Conservation (phyloP, 2,888 invertebrate genomes). For the Pheosia gnoma region DNA sequence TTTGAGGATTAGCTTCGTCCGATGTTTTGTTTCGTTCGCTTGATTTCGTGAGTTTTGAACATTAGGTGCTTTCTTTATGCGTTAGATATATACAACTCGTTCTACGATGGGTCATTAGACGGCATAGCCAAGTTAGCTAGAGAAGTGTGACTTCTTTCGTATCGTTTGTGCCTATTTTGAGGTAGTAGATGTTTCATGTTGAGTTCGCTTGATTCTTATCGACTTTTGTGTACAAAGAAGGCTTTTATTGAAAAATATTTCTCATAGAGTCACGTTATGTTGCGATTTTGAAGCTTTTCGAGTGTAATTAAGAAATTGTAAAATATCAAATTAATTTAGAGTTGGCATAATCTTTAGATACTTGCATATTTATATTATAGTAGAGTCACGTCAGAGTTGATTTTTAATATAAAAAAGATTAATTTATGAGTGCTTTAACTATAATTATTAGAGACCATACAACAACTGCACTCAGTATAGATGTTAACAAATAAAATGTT, state of each 20-base stretch:
- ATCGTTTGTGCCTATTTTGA: constrained; percentile 42
- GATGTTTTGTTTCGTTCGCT: constrained; percentile 54
- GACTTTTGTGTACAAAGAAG: constrained; percentile 2
- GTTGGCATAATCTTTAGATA: constrained; percentile 75
- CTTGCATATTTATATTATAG: constrained; percentile 73
- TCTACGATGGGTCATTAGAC: constrained; percentile 64
- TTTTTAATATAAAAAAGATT: constrained; percentile 75
- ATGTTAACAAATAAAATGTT: constrained; percentile 70
- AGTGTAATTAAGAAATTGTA: constrained; percentile 55
- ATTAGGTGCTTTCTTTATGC: constrained; percentile 78
- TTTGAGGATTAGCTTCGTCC: constrained; percentile 53
- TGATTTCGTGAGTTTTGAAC: constrained; percentile 57
- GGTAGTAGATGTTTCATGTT: constrained; percentile 37
- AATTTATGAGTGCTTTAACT: constrained; percentile 78
- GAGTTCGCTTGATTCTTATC: constrained; percentile 33
- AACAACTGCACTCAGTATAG: constrained; percentile 75
- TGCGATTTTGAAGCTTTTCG: constrained; percentile 59
- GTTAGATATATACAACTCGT: constrained; percentile 67
- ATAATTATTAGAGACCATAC: constrained; percentile 72
- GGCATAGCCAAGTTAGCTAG: constrained; percentile 82
- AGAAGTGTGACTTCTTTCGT: constrained; percentile 73
- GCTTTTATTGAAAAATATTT: constrained; percentile 26
- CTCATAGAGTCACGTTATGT: constrained; percentile 43
- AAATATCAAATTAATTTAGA: constrained; percentile 69
- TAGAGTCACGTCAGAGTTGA: constrained; percentile 66